Evolutionary conservation across 2,888 invertebrate genomes (phyloP), one percentile per base, ranked within the genome.

Genomic region (Andricus quercusramuli): DNA sequence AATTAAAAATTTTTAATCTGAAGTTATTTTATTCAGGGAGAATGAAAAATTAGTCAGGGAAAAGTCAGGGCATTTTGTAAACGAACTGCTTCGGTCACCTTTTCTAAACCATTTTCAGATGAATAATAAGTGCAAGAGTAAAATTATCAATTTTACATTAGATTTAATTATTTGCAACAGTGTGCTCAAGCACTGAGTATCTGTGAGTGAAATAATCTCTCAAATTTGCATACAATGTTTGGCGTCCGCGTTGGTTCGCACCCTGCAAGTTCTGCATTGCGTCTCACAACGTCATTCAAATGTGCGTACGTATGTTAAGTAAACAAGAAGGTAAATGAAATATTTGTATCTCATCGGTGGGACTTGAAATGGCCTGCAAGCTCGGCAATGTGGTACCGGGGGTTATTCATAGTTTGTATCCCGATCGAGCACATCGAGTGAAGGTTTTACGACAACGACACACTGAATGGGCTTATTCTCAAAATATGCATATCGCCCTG

Each of bases 321-420:
- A 62, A 62, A 62, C 62, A 62, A 62, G 25, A 22, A 29, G 56
- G 76, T 56, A 56, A 76, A 76, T 76, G 11, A 56, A 76, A 76
- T 76, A 56, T 76, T 76, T 56, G 44, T 56, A 76, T 44, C 76
- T 76, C 56, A 76, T 32, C 56, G 76, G 76, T 29, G 65, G 51
- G 65, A 65, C 78, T 66, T 64, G 65, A 65, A 65, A 41, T 65
- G 65, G 25, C 51, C 41, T 66, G 65, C 44, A 65, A 78, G 65
- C 47, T 65, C 9, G 47, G 44, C 77, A 41, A n/a, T 62, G 77
- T 32, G 41, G 65, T 44, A n/a, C 20, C 22, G 78, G 74, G 65
- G 78, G 76, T 82, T 82, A 82, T 82, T 82, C 82, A 82, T 82
- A 82, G 82, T 80, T 78, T 78, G 78, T 80, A 76, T 80, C 67